Evolutionary conservation across 1,140 invertebrate species (phyloP), one percentile per base, ranked within the genome.

Genomic region (Orius insidiosus): DNA sequence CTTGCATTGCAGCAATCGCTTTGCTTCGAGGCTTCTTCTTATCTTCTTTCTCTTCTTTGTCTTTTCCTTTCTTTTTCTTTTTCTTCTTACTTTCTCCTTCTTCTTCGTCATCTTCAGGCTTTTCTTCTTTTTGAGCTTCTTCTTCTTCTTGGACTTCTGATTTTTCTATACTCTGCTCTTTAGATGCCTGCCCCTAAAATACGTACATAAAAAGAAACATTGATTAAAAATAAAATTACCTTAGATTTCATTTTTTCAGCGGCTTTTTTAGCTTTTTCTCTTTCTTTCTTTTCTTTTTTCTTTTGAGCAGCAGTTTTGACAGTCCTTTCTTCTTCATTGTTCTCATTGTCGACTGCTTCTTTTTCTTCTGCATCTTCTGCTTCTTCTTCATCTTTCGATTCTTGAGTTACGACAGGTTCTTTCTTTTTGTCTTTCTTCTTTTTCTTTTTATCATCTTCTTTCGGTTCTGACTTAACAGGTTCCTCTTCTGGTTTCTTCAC

Each of bases 1-100:
- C 85, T 63, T 92, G 84, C 80, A 90, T 90, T 14, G 83, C 82
- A 53, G 78, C 78, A 54, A 89, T 76, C 32, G 80, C 73, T 55
- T 49, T 78, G 39, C 52, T 65, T 18, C 65, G 66, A 50, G 59
- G 64, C 44, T 42, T 65, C 54, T 65, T 68, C 64, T 68, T 77
- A 53, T 68, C 72, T 60, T 68, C 72, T 51, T 71, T 71, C 64
- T 69, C 76, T 63, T 57, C 71, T 60, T 44, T 62, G 44, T 11
- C 66, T 60, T 49, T 56, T 52, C 45, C 56, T 48, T 19, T 57
- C 54, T 48, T 55, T 59, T 48, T 60, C 62, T 62, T 60, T 46
- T 64, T 63, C 35, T 59, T 61, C 51, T 63, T 63, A 50, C 72
- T 64, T 7, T 65, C 55, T 8, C 66, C 61, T 50, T 65, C 55